Percentiles rank a stretch among this genome's conserved stretches.
Conservation (phyloP, 2,797 vertebrate genomes). For the Fistularia commersonii region DNA sequence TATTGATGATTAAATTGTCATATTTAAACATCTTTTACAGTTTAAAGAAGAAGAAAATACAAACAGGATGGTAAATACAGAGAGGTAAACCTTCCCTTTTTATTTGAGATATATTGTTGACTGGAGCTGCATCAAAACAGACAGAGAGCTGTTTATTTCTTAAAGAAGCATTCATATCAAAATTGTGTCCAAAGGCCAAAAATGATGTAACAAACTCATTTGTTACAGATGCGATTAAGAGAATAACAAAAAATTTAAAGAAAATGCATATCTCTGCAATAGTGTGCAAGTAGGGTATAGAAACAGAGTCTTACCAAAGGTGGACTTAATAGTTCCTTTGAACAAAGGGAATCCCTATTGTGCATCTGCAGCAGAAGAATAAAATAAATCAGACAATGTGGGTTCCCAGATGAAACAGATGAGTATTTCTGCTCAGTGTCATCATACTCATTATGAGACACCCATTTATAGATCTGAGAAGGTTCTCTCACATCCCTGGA, state of each 20-base stretch:
- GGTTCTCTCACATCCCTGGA: constrained; percentile 68
- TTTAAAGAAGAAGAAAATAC: no score
- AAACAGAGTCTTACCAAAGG: constrained; percentile 4
- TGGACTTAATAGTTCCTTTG: constrained; percentile 33
- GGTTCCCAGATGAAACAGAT: constrained; percentile 58
- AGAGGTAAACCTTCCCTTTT: no score
- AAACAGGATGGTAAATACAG: no score
- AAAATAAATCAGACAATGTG: constrained; percentile 42
- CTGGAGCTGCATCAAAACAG: no score
- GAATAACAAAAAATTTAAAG: not conserved
- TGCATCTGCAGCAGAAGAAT: constrained; percentile 36
- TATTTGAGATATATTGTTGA: no score
- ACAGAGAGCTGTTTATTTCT: not conserved
- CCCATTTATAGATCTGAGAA: constrained; percentile 75
- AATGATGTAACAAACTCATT: constrained; percentile 4
- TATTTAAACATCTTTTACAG: no score
- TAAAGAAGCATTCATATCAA: not conserved
- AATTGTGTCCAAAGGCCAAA: not conserved
- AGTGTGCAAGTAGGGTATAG: not conserved
- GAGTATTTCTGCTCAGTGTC: constrained; percentile 69
- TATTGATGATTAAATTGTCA: no score
- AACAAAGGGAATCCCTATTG: constrained; percentile 36
- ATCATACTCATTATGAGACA: constrained; percentile 68
- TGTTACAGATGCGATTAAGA: constrained; percentile 1
- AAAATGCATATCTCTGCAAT: not conserved